These are phyloP conservation scores for Orycteropus afer DNA, from an alignment of 2,113 vertebrate species.

Conservation along the genomic window DNA sequence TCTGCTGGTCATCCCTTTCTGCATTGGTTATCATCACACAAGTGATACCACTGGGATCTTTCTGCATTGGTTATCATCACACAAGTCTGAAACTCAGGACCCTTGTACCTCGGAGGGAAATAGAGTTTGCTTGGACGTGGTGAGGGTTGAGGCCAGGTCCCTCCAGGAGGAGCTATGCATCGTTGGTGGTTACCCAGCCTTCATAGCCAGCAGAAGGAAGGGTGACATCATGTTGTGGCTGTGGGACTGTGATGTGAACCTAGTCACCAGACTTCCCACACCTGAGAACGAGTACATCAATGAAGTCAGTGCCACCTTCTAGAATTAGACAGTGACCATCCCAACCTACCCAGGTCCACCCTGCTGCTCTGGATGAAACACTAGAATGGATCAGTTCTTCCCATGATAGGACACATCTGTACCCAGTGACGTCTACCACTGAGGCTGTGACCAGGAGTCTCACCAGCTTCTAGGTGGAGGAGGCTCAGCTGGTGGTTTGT, in stretches of 20 bases:
- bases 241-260: not conserved
- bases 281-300: rapidly evolving
- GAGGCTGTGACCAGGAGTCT: not conserved
- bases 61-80: not conserved
- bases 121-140: not conserved
- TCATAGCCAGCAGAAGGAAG: not conserved
- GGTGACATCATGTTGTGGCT: not conserved
- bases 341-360: not conserved
- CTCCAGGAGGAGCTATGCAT: not conserved
- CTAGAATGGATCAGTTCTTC: not conserved
- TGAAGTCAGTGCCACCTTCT: too few species aligned
- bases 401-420: not conserved
- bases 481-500: not conserved
- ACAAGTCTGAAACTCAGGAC: too few species aligned
- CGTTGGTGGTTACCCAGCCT: not conserved
- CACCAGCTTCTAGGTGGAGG: not conserved
- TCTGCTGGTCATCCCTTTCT: too few species aligned
- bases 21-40: too few species aligned
- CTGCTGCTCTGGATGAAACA: too few species aligned
- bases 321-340: too few species aligned
- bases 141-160: not conserved
- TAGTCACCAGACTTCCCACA: not conserved
- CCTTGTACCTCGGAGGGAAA: not conserved
- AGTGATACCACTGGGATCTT: not conserved
- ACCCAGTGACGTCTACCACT: not conserved